Conservation (phyloP, 2,113 vertebrate species). For the Odontesthes bonariensis region DNA sequence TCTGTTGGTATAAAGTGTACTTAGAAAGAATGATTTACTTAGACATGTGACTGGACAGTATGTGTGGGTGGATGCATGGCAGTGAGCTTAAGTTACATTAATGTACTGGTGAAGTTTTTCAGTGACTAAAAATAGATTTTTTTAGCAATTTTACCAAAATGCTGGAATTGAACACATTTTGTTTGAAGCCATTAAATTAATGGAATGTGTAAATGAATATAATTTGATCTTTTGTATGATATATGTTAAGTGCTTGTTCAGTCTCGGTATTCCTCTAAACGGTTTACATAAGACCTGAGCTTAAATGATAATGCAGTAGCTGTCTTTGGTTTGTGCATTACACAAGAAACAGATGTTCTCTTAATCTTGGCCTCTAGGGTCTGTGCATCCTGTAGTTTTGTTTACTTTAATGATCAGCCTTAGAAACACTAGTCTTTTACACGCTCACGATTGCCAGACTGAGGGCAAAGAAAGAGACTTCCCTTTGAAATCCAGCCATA, state of each 20-base stretch:
- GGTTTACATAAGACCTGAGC: neutral
- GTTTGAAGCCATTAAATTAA: neutral
- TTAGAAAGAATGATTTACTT: too few relatives aligned
- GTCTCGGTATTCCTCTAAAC: neutral
- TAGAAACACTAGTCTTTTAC: neutral
- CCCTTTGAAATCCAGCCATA: constrained; percentile 37
- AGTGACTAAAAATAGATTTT: neutral
- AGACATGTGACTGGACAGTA: neutral
- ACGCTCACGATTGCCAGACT: constrained; percentile 21
- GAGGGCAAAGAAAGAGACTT: constrained; percentile 49
- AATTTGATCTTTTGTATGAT: neutral
- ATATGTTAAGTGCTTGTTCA: neutral
- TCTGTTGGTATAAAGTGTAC: too few relatives aligned
- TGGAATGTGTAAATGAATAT: neutral
- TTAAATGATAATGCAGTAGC: neutral
- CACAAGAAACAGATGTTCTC: constrained; percentile 57
- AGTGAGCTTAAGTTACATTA: neutral
- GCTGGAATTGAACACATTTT: neutral
- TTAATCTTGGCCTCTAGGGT: constrained; percentile 42
- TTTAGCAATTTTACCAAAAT: neutral
- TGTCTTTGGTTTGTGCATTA: constrained; percentile 13
- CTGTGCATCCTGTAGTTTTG: constrained; percentile 21
- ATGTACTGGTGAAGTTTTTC: neutral
- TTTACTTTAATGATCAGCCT: constrained; percentile 19
- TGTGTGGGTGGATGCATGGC: neutral